phyloP scores from a whole-genome alignment of 2,113 vertebrate species.

The Papio anubis region DNA sequence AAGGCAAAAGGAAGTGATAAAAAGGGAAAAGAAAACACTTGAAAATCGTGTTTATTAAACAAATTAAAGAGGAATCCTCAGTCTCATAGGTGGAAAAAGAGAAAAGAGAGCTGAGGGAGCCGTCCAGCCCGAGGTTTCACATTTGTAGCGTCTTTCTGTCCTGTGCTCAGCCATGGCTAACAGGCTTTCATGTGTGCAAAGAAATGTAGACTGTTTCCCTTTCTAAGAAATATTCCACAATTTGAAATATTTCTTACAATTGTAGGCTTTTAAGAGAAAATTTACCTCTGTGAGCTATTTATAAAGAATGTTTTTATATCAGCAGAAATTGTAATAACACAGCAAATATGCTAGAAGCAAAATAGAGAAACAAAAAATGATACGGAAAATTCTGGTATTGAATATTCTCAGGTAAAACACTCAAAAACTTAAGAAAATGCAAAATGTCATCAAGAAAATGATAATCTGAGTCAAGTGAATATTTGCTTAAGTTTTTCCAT shows the following conservation, averaged over 20 bases:
- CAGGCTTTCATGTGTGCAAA: not conserved
- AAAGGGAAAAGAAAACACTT: not conserved
- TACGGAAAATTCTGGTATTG: not conserved
- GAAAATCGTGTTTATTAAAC: not conserved
- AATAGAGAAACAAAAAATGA: constrained; percentile 4
- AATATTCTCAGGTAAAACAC: not conserved
- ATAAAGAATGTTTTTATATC: not conserved
- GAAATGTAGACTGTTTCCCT: not conserved
- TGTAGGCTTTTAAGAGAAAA: not conserved
- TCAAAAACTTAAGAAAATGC: not conserved
- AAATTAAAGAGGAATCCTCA: not conserved
- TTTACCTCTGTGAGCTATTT: not conserved
- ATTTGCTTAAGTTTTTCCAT: not conserved
- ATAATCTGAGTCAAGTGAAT: constrained; percentile 3
- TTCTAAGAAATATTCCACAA: not conserved
- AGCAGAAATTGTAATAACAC: not conserved
- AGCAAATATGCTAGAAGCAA: constrained; percentile 11
- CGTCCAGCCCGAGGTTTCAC: not conserved
- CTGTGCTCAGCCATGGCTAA: not conserved
- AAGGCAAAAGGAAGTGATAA: not conserved
- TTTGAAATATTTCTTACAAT: not conserved
- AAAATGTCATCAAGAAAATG: not conserved
- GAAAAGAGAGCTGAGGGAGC: not conserved
- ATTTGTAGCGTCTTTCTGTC: not conserved
- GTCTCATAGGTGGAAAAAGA: not conserved